These are phyloP conservation scores for Phthorimaea operculella DNA, from an alignment of 1,140 invertebrate genomes.

Conservation along the genomic window DNA sequence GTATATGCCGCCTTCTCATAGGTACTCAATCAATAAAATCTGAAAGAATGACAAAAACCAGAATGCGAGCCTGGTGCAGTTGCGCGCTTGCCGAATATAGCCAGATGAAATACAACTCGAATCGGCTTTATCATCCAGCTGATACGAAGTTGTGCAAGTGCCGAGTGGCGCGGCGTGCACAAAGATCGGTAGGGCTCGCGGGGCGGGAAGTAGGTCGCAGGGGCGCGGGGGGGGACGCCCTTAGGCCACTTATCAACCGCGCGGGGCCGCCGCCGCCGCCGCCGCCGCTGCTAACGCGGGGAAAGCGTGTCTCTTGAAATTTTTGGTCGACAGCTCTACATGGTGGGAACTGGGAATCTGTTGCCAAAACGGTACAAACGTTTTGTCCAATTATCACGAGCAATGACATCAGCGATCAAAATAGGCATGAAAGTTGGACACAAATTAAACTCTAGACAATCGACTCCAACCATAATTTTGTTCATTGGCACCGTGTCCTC, in stretches of 20 bases:
- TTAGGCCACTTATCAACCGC: constrained; percentile 63
- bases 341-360: not conserved
- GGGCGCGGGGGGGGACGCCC: constrained; percentile 49
- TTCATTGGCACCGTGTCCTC: not conserved
- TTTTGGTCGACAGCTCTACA: constrained; percentile 15
- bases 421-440: not conserved
- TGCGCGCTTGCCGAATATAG: not conserved
- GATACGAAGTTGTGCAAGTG: constrained; percentile 63
- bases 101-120: not conserved
- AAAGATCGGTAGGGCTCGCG: constrained; percentile 56
- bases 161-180: constrained; percentile 45
- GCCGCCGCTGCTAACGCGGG: constrained; percentile 41
- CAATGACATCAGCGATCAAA: not conserved
- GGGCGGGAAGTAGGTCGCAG: constrained; percentile 52
- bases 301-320: constrained; percentile 59
- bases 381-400: not conserved
- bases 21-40: too few species aligned
- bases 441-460: not conserved
- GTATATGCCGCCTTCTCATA: too few species aligned
- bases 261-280: constrained; percentile 31
- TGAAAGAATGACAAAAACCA: too few species aligned
- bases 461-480: not conserved
- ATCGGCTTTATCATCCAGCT: constrained; percentile 46
- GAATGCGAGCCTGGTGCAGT: not conserved
- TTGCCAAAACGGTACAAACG: not conserved